Evolutionary conservation across 35 echinoderm and acorn worm species (phyloP).

Genomic region (Ophiothrix spiculata): DNA sequence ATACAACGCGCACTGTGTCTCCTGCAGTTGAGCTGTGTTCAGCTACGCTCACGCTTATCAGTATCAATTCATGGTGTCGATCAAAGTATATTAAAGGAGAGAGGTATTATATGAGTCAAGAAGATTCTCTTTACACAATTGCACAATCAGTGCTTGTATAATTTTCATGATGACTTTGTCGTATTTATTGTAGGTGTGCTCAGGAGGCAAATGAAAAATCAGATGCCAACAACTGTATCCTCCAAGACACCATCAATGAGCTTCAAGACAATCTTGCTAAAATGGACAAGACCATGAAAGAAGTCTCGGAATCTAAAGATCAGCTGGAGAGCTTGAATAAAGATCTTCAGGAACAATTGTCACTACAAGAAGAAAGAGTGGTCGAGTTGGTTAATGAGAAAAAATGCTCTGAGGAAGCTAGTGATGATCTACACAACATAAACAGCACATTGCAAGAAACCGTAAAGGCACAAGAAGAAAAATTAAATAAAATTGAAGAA

Average conservation of each 20-base stretch:
- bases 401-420: neutral
- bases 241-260: neutral
- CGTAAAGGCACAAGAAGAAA: neutral
- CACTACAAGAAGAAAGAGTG: neutral
- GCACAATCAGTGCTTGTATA: too few relatives aligned
- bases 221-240: neutral
- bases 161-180: too few relatives aligned
- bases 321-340: neutral
- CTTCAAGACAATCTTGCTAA: slow-evolving; percentile 2
- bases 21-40: too few relatives aligned
- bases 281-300: neutral
- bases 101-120: too few relatives aligned
- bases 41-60: too few relatives aligned
- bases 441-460: neutral
- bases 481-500: neutral
- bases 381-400: neutral
- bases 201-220: slow-evolving; percentile 8
- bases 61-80: too few relatives aligned
- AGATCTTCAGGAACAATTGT: neutral
- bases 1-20: too few relatives aligned
- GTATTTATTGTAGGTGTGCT: neutral
- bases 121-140: too few relatives aligned
- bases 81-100: too few relatives aligned
- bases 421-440: neutral
- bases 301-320: neutral